A percentile compares a stretch with the other conserved stretches of the same genome.
These are phyloP conservation scores for Pantala flavescens DNA, from an alignment of 1,140 invertebrate species.

Conservation along the genomic window DNA sequence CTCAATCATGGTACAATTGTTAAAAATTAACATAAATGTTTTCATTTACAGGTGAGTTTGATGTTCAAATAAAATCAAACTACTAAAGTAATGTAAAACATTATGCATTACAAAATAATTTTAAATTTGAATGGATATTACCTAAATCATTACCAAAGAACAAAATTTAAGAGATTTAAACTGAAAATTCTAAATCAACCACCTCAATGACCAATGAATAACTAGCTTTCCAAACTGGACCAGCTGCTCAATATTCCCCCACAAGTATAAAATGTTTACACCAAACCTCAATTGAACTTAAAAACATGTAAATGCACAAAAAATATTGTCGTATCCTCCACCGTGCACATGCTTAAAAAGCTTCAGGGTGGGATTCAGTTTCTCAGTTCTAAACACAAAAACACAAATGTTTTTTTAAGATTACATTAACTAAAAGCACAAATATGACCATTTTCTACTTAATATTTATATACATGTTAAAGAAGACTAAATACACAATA, in stretches of 20 bases:
- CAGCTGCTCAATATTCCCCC: not conserved
- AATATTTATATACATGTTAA: constrained; percentile 1
- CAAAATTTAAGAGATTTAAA: not conserved
- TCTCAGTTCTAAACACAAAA: not conserved
- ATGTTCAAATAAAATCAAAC: not conserved
- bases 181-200: not conserved
- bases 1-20: not conserved
- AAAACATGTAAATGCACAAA: constrained; percentile 10
- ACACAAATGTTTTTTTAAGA: not conserved
- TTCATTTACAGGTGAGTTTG: not conserved
- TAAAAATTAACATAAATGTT: not conserved
- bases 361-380: not conserved
- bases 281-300: constrained; percentile 6
- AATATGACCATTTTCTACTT: constrained; percentile 1
- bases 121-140: not conserved
- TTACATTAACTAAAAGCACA: not conserved
- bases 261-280: not conserved
- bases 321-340: constrained; percentile 6
- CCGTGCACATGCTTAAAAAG: constrained; percentile 1
- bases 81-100: not conserved
- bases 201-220: not conserved
- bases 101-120: not conserved
- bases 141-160: not conserved
- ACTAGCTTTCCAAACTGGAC: not conserved
- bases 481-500: not conserved